Evolutionary conservation across 1,140 invertebrate genomes (phyloP).

Genomic region (Zaprionus capensis): DNA sequence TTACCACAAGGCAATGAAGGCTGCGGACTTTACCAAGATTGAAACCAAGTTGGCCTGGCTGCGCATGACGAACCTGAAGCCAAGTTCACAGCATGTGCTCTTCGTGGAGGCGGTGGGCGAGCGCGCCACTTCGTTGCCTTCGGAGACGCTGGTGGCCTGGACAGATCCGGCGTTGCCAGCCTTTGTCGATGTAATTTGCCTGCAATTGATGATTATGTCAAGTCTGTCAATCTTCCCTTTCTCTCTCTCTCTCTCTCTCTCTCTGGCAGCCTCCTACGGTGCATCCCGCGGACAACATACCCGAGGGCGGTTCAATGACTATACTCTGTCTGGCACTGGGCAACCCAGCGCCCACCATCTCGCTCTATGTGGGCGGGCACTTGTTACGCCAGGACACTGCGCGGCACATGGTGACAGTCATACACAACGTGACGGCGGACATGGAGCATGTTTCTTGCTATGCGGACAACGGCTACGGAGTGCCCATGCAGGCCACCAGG

Average conservation of each 20-base stretch:
- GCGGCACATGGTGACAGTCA: conserved; percentile 91
- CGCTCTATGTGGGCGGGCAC: conserved; percentile 88
- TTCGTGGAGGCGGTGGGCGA: conserved; percentile 89
- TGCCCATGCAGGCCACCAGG: conserved; percentile 91
- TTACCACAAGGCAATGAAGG: conserved; percentile 87
- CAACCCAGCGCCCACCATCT: conserved; percentile 92
- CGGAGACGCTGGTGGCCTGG: conserved; percentile 92
- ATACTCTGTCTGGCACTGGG: conserved; percentile 93
- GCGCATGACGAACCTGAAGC: conserved; percentile 88
- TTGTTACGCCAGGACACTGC: conserved; percentile 90
- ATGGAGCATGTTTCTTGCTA: conserved; percentile 94
- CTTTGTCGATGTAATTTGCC: conserved; percentile 89
- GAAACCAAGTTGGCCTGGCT: conserved; percentile 89
- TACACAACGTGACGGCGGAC: conserved; percentile 91
- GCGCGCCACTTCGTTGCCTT: conserved; percentile 89
- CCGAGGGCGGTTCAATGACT: conserved; percentile 93
- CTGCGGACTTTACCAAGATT: conserved; percentile 86
- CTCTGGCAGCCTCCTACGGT: conserved; percentile 89
- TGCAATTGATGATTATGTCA: conserved; percentile 4
- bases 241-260: conserved; percentile 8
- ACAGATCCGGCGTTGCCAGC: conserved; percentile 93
- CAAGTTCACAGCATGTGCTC: conserved; percentile 91
- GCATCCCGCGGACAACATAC: conserved; percentile 91
- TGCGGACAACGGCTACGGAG: conserved; percentile 93
- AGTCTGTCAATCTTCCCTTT: conserved; percentile 8